Percentiles rank a stretch among this genome's conserved stretches.
Conservation (phyloP, 2,797 vertebrate genomes). For the Protonibea diacanthus region DNA sequence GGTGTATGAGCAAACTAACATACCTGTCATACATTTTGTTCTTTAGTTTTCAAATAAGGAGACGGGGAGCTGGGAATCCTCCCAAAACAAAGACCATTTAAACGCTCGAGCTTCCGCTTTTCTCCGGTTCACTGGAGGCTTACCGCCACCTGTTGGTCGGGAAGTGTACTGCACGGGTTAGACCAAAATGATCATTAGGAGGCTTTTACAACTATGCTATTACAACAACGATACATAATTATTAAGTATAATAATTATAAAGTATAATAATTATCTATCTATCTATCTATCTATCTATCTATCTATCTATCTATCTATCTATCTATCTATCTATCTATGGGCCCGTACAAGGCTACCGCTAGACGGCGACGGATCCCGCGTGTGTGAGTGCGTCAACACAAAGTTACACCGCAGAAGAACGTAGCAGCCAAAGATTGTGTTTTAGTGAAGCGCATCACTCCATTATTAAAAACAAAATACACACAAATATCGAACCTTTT, state of each 20-base stretch:
- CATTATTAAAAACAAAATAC: background rate
- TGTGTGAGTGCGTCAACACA: background rate
- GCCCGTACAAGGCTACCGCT: background rate
- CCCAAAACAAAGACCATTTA: constrained; percentile 84
- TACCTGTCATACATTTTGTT: constrained; percentile 82
- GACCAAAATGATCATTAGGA: accelerated
- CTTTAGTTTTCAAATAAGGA: constrained; percentile 57
- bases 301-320: no score
- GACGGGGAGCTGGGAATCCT: constrained; percentile 41
- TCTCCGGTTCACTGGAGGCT: background rate
- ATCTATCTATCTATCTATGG: no score
- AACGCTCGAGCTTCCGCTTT: constrained; percentile 42
- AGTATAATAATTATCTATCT: no score
- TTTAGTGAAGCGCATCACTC: background rate
- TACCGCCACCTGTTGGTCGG: constrained; percentile 52
- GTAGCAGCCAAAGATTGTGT: constrained; percentile 21
- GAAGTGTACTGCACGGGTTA: background rate
- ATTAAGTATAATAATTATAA: no score
- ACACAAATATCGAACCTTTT: background rate
- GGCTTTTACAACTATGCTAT: no score
- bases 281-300: no score
- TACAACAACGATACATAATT: no score
- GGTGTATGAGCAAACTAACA: constrained; percentile 38
- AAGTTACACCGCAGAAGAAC: constrained; percentile 39
- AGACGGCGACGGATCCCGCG: background rate